These are phyloP conservation scores for Nautilus pompilius DNA, from an alignment of 1,140 invertebrate genomes.

Conservation along the genomic window DNA sequence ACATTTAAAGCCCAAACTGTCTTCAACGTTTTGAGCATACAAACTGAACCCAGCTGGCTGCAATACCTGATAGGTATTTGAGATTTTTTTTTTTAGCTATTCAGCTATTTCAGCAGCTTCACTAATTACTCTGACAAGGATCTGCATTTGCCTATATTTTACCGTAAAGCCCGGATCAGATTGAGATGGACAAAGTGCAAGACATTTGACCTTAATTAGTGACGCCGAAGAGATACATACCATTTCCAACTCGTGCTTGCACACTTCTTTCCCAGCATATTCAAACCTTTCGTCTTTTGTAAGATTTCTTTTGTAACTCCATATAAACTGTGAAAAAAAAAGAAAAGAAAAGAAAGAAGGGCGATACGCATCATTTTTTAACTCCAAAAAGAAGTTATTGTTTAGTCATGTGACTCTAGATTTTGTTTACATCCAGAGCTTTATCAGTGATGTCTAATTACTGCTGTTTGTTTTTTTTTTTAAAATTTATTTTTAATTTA, in stretches of 20 bases:
- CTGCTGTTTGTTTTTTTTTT: background rate
- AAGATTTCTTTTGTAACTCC: slow-evolving; percentile 72
- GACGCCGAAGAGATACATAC: slow-evolving; percentile 40
- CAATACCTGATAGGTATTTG: too few species aligned
- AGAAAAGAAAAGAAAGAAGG: background rate
- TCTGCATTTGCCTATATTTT: too few species aligned
- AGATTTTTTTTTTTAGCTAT: too few species aligned
- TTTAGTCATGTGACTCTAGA: background rate
- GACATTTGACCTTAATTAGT: too few species aligned
- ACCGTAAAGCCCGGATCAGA: too few species aligned
- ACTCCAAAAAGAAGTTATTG: slow-evolving; percentile 3
- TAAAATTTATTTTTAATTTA: background rate
- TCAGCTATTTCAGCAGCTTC: too few species aligned
- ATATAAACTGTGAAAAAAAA: slow-evolving; percentile 61
- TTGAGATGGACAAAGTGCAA: too few species aligned
- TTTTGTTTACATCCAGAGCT: background rate
- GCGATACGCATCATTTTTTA: background rate
- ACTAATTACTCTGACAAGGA: too few species aligned
- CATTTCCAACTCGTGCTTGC: slow-evolving; percentile 64
- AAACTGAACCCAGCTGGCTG: too few species aligned
- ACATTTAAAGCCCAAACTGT: too few species aligned
- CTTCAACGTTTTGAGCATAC: too few species aligned
- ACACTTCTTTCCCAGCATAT: slow-evolving; percentile 66
- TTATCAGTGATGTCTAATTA: background rate
- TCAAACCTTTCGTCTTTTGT: slow-evolving; percentile 73